These are phyloP conservation scores for Bombus breviceps DNA, from an alignment of 1,140 invertebrate genomes.

Conservation along the genomic window DNA sequence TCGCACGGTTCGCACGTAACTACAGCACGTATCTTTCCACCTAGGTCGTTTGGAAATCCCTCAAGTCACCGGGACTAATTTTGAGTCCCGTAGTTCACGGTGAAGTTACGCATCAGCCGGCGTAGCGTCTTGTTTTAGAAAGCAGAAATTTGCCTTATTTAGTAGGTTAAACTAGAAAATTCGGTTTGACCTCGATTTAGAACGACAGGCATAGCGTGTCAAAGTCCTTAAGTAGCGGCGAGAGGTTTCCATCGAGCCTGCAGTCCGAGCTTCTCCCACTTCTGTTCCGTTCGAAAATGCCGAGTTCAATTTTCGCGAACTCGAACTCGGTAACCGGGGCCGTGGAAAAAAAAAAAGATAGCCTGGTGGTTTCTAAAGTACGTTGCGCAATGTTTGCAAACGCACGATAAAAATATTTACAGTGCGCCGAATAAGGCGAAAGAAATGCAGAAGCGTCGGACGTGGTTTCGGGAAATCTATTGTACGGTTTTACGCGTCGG, in stretches of 20 bases:
- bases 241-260: slow-evolving; percentile 48
- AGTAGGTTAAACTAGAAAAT: slow-evolving; percentile 84
- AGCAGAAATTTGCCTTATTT: slow-evolving; percentile 82
- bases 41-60: slow-evolving; percentile 38
- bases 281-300: slow-evolving; percentile 7
- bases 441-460: background rate
- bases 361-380: background rate
- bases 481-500: background rate
- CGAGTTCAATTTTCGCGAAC: slow-evolving; percentile 6
- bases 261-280: slow-evolving; percentile 7
- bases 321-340: background rate
- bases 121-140: slow-evolving; percentile 79
- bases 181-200: slow-evolving; percentile 82
- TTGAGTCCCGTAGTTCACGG: slow-evolving; percentile 48
- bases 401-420: too few species aligned
- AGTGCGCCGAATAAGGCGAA: background rate
- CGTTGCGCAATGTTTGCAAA: background rate
- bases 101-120: slow-evolving; percentile 54
- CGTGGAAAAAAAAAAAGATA: background rate
- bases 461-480: background rate
- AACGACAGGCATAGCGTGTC: slow-evolving; percentile 70
- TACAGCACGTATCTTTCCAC: background rate
- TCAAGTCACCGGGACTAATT: slow-evolving; percentile 43
- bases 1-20: background rate
- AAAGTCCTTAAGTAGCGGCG: slow-evolving; percentile 72